phyloP scores from a whole-genome alignment of 2,113 vertebrate genomes.

The Periophthalmus modestus region DNA sequence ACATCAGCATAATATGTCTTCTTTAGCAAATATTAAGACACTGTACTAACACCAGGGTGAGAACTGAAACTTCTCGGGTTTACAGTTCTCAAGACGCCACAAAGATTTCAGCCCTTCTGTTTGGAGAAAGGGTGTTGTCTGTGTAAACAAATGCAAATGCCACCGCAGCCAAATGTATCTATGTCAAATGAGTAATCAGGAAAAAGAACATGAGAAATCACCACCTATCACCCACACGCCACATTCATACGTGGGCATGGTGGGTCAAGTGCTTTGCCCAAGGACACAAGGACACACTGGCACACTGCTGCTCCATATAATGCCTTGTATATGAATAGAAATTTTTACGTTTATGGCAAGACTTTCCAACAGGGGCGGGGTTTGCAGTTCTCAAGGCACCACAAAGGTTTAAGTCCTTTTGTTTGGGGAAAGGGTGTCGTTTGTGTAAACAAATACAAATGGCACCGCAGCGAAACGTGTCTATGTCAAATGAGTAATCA shows the following conservation, averaged over 20 bases:
- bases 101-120: background rate
- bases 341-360: no score
- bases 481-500: background rate
- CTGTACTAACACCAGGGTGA: background rate
- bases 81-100: background rate
- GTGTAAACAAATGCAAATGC: background rate
- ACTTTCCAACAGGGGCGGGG: no score
- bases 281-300: no score
- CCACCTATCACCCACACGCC: no score
- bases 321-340: no score
- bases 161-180: background rate
- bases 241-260: no score
- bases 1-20: background rate
- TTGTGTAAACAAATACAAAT: background rate
- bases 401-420: background rate
- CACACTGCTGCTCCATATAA: no score
- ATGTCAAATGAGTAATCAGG: background rate
- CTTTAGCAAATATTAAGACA: no score
- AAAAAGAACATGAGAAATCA: background rate
- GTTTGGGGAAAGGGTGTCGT: background rate
- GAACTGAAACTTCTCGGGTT: conserved; percentile 29
- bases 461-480: background rate
- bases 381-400: background rate
- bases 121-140: background rate
- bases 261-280: no score